Evolutionary conservation across 2,113 vertebrate genomes (phyloP), one percentile per base, ranked within the genome.

Genomic region (Tachycineta bicolor): DNA sequence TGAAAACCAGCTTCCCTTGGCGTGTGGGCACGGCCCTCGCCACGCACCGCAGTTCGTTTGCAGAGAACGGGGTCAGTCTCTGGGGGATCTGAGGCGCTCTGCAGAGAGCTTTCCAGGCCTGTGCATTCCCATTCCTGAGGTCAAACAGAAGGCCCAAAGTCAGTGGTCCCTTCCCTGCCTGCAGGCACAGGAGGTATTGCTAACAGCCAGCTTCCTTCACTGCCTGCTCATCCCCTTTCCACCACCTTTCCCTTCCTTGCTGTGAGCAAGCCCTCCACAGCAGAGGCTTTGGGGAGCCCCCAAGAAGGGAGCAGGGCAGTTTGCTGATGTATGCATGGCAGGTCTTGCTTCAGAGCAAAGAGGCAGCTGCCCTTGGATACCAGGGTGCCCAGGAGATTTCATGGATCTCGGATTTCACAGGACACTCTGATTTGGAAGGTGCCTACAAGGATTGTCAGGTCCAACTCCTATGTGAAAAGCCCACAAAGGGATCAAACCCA

Each of bases 21-120:
- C 43, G 22, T 22, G 49, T 2, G 24, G 26, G 67, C 56, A n/a
- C 49, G 37, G 2, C 19, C 15, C 53, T 74, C 0, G 0, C 25
- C 50, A 31, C 15, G 0, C 31, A 20, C n/a, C 5, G 1, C 33
- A 7, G 26, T 28, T 28, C 14, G 3, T 13, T 47, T 75, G 63
- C 52, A 77, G 74, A 12, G 28, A 41, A 5, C 0, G 3, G 0
- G 0, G n/a, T 53, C 46, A 60, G 12, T 53, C 50, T 3, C 71
- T 47, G 43, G 20, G 43, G 20, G 6, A 1, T 5, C 13, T 59
- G 26, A 41, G 46, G 12, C 33, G 56, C 7, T 46, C 50, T 87
- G 67, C 39, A 69, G 34, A 58, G 12, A 41, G 13, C n/a, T 75
- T 70, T 33, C 34, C 49, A 39, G 65, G 24, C 23, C 60, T 64